Evolutionary conservation across 2,888 invertebrate genomes (phyloP).

Genomic region (Clitarchus hookeri): DNA sequence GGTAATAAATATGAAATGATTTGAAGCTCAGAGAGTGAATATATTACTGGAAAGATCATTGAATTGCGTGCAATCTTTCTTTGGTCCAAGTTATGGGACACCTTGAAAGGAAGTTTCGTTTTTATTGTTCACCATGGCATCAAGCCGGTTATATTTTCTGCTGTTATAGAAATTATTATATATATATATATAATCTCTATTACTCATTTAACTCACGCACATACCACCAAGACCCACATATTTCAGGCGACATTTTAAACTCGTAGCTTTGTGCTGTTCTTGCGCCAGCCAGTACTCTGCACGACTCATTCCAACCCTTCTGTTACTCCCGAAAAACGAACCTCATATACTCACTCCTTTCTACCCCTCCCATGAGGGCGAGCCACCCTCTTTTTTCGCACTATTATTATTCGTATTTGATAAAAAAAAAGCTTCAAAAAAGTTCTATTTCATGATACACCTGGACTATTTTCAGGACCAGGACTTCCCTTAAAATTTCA

Average conservation of each 20-base stretch:
- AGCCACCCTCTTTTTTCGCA: neutral
- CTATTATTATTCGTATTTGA: neutral
- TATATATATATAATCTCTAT: neutral
- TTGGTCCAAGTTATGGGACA: neutral
- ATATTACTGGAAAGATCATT: neutral
- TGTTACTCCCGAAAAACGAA: neutral
- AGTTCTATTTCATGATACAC: slow-evolving; percentile 8
- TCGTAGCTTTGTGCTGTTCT: neutral
- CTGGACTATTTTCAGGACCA: neutral
- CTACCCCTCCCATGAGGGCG: neutral
- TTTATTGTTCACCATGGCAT: neutral
- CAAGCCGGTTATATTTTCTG: neutral
- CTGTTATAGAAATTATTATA: neutral
- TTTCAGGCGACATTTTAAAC: neutral
- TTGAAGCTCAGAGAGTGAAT: neutral
- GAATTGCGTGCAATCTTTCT: too few species aligned
- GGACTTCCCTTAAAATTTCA: neutral
- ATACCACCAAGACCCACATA: neutral
- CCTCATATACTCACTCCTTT: neutral
- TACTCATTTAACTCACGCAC: neutral
- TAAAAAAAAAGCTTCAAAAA: neutral
- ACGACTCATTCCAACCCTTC: slow-evolving; percentile 9
- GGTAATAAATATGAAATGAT: neutral
- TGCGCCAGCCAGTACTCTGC: neutral
- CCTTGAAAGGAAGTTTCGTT: neutral